Evolutionary conservation across 2,113 vertebrate species (phyloP).

Genomic region (Calyptommatus sinebrachiatus): DNA sequence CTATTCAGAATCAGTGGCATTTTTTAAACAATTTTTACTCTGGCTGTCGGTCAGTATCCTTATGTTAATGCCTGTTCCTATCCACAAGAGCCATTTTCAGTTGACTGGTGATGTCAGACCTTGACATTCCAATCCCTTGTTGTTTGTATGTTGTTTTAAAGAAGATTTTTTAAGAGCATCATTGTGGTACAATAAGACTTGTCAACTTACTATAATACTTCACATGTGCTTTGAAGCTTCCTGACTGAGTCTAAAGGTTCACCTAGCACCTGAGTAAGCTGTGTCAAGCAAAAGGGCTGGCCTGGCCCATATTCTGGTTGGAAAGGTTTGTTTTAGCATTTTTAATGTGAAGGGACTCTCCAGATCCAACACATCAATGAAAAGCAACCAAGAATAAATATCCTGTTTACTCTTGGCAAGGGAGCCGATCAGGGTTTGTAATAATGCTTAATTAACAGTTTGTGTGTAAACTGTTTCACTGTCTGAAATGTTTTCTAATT

Average conservation of each 20-base stretch:
- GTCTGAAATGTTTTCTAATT: constrained; percentile 55
- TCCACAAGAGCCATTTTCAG: not conserved
- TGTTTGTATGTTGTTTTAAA: not conserved
- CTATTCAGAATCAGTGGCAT: not conserved
- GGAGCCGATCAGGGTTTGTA: constrained; percentile 51
- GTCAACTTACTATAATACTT: not conserved
- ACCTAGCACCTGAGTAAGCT: not conserved
- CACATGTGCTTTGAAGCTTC: not conserved
- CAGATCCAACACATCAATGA: constrained; percentile 31
- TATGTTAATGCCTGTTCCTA: not conserved
- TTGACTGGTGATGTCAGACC: constrained; percentile 32
- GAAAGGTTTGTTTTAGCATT: too few relatives aligned
- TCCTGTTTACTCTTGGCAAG: constrained; percentile 37
- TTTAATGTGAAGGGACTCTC: not conserved
- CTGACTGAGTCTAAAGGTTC: not conserved
- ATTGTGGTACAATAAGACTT: not conserved
- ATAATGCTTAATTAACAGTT: constrained; percentile 57
- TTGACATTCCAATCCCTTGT: not conserved
- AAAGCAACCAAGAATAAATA: constrained; percentile 44
- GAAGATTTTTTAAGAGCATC: not conserved
- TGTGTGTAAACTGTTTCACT: constrained; percentile 37
- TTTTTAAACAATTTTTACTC: not conserved
- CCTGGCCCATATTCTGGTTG: not conserved
- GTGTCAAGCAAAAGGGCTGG: not conserved
- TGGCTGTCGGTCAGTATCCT: rapidly evolving